A percentile compares a stretch with the other conserved stretches of the same genome.
These are phyloP conservation scores for Neodiprion pinetum DNA, from an alignment of 1,140 invertebrate species.

Conservation along the genomic window DNA sequence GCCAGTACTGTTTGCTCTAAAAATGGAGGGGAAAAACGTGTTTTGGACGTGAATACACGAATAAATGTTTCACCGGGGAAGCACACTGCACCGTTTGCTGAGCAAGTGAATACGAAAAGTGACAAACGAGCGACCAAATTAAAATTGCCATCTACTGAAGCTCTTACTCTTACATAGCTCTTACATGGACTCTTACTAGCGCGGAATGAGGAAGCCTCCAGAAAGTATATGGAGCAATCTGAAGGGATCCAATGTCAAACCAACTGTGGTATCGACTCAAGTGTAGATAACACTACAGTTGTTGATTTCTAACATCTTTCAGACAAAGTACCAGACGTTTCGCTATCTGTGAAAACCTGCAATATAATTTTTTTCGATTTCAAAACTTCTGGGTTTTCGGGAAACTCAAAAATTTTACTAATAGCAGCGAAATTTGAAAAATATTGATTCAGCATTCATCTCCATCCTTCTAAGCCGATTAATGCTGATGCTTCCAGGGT, in stretches of 20 bases:
- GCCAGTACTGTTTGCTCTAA: no score
- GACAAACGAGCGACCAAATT: not conserved
- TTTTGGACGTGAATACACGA: no score
- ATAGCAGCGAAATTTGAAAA: no score
- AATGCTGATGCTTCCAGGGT: no score
- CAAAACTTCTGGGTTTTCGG: slow-evolving; percentile 28
- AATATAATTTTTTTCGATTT: slow-evolving; percentile 31
- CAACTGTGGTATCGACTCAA: no score
- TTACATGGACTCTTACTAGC: slow-evolving; percentile 8
- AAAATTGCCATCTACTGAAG: slow-evolving; percentile 20
- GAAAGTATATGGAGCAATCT: slow-evolving; percentile 8
- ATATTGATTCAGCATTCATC: no score
- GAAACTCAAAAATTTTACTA: slow-evolving; percentile 26
- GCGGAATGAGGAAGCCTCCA: slow-evolving; percentile 10
- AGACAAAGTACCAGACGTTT: slow-evolving; percentile 4
- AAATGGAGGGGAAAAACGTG: no score
- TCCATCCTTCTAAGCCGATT: no score
- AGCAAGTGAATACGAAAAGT: not conserved
- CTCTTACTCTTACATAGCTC: not conserved
- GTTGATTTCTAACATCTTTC: no score
- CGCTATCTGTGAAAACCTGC: not conserved
- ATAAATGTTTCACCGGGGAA: not conserved
- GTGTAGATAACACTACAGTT: no score
- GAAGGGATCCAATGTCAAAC: no score
- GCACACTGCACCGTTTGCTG: not conserved